A percentile compares a stretch with the other conserved stretches of the same genome.
Conservation (phyloP, 2,113 vertebrate species). For the Lycocorax pyrrhopterus region DNA sequence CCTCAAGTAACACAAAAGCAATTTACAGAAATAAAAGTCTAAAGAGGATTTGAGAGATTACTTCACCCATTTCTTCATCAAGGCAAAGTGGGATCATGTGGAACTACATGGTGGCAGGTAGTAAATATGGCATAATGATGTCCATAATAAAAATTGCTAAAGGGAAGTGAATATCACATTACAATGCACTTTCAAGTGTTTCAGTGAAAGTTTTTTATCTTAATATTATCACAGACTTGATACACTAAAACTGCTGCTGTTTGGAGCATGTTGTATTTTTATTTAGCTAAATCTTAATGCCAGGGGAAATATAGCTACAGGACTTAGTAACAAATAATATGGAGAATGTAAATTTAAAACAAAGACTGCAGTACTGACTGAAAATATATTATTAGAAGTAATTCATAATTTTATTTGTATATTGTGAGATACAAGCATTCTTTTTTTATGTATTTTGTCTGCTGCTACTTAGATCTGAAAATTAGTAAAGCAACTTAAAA, state of each 20-base stretch:
- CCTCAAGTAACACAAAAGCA: background rate
- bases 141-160: background rate
- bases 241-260: background rate
- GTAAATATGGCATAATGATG: background rate
- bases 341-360: background rate
- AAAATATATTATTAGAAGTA: background rate
- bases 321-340: background rate
- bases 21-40: background rate
- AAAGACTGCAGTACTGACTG: background rate
- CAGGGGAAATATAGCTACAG: background rate
- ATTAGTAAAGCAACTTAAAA: background rate
- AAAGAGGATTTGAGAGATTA: background rate
- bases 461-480: background rate
- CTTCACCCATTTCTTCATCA: background rate
- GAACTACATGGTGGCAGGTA: background rate
- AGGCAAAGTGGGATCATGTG: background rate
- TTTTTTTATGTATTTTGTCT: background rate
- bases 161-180: background rate
- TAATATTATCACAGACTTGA: background rate
- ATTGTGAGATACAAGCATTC: background rate
- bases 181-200: background rate
- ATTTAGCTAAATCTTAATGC: background rate
- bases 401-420: background rate
- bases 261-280: background rate
- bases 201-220: background rate